Evolutionary conservation across 2,113 vertebrate species (phyloP), one percentile per base, ranked within the genome.

Genomic region (Tympanuchus pallidicinctus): DNA sequence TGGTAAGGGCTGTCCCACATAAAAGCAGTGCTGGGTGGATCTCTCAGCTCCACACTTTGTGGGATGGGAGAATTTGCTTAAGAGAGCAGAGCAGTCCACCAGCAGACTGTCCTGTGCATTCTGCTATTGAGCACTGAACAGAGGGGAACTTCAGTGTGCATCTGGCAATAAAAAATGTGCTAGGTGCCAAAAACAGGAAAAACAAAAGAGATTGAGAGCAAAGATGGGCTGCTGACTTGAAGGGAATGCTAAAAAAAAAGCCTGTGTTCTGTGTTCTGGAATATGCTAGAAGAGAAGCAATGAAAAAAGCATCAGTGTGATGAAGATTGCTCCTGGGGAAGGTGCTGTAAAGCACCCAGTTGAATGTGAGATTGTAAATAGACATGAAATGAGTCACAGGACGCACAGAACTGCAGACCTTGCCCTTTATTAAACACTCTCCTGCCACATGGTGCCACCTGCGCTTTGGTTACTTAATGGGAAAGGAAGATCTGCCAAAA

Each of bases 391-490:
- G 1, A 80, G 57, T 20, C 24, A 70, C 1, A 1, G 59, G 34
- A 56, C 24, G 9, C 40, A 54, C 11, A 56, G 20, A 71, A 50
- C 16, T 34, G 5, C n/a, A 21, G 57, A 38, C 42, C 20, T 25
- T 27, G 27, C 13, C 4, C 1, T 56, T 50, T 43, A 20, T 36
- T 30, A 80, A 90, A 40, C 2, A 1, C 15, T 90, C 1, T 1
- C 78, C 54, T 80, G 25, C 40, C 74, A 76, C 69, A 34, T 65
- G 73, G n/a, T 90, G 61, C 79, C 43, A 59, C 16, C 45, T 6
- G 1, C 10, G 34, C 1, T 0, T 5, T 27, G 5, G 16, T 54
- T 75, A 43, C 19, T 56, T 30, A 56, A 27, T 16, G 28, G 30
- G 50, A 59, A 30, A 10, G 32, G 8, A 50, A 5, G 24, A 66